Base-by-base conservation (phyloP, 2,113 vertebrate species). In the Scortum barcoo region DNA sequence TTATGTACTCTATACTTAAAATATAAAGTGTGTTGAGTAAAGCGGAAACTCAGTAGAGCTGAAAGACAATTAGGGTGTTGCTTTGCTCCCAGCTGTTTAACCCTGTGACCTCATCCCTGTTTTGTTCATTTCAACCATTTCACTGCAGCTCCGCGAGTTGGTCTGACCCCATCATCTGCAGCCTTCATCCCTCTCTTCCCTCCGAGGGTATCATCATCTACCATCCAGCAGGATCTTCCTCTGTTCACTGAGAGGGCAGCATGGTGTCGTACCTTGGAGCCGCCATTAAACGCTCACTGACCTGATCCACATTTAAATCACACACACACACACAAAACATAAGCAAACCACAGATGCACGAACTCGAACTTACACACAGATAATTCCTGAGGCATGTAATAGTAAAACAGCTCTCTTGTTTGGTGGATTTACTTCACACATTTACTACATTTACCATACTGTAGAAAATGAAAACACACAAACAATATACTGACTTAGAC, bases 41-140 rank as follows among this genome's bases (percentile, higher is more conserved):
- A 67, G 36, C 20, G 46, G 48, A 75, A 80, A 53, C 19, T 67
- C 36, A 62, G 54, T 53, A 16, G 60, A 80, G 60, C 65, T 65
- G 24, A 72, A 67, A 61, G 44, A 63, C 76, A 86, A 51, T 76
- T 62, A 58, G 33, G 36, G 71, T 76, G 14, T 61, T 48, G n/a
- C 24, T 58, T 69, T 63, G 40, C 38, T 83, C 28, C 60, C 19
- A 71, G 76, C 50, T 60, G 63, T 82, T 80, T 77, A 76, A 61
- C 20, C 67, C 9, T 19, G 20, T 65, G 70, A 76, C 50, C 68
- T 57, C 46, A 38, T 56, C 77, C 33, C 66, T 56, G 46, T 88
- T 81, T 71, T 40, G 68, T 75, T 67, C 62, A 84, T 86, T 78
- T 73, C 66, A 51, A 69, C 46, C 17, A 73, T 84, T 90, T 83